A percentile compares a stretch with the other conserved stretches of the same genome.
Conservation (phyloP, 2,113 vertebrate genomes). For the Corapipo altera region DNA sequence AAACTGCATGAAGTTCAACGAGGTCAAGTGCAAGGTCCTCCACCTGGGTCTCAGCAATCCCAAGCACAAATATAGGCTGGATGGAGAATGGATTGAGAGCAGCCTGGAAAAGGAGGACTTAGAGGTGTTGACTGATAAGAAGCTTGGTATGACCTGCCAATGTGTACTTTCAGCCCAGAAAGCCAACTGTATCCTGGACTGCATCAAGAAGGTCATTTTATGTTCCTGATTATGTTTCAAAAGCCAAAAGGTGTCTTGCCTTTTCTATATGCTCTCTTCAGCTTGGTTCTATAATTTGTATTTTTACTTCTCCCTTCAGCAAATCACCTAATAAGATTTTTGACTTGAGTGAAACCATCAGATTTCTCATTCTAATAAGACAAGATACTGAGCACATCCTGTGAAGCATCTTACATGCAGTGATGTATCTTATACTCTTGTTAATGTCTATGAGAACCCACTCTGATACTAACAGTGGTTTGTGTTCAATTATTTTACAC, state of each 20-base stretch:
- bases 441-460: background rate
- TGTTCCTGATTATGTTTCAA: background rate
- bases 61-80: background rate
- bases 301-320: background rate
- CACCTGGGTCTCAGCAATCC: background rate
- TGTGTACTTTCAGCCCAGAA: background rate
- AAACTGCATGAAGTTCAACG: background rate
- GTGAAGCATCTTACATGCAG: background rate
- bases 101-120: background rate
- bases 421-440: background rate
- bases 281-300: background rate
- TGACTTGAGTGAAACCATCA: background rate
- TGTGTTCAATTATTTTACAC: background rate
- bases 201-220: background rate
- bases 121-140: too few species aligned
- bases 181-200: background rate
- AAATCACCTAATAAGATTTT: background rate
- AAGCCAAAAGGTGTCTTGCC: background rate
- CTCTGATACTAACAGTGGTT: background rate
- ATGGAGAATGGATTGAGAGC: background rate
- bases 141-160: background rate
- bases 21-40: background rate
- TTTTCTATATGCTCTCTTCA: background rate
- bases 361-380: background rate
- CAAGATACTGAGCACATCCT: background rate